A percentile compares a stretch with the other conserved stretches of the same genome.
Evolutionary conservation across 2,888 invertebrate genomes (phyloP).

Genomic region (Drosophila falleni): DNA sequence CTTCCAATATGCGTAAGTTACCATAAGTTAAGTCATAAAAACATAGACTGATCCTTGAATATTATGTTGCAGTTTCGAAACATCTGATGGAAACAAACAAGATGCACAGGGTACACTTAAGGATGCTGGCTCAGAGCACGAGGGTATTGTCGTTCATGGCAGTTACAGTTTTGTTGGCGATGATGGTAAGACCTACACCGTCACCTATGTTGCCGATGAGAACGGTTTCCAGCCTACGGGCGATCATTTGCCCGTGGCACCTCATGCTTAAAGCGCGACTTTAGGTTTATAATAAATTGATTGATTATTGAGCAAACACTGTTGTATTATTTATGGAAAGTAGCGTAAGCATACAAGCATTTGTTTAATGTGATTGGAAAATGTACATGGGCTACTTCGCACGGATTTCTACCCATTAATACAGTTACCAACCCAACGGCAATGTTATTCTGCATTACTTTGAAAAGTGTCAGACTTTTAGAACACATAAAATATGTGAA

Average conservation of each 20-base stretch:
- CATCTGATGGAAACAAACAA: background rate
- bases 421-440: background rate
- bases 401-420: too few species aligned
- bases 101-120: background rate
- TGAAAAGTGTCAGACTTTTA: background rate
- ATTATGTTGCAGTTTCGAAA: constrained; percentile 29
- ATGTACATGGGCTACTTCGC: too few species aligned
- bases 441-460: background rate
- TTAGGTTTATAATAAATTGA: constrained; percentile 19
- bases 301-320: constrained; percentile 39
- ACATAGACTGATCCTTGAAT: background rate
- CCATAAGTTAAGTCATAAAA: background rate
- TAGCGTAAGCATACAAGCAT: too few species aligned
- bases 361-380: too few species aligned
- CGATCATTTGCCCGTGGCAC: constrained; percentile 73
- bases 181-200: constrained; percentile 70
- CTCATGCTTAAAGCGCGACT: constrained; percentile 25
- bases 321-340: background rate
- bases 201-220: constrained; percentile 84
- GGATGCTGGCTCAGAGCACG: constrained; percentile 61
- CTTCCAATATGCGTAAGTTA: constrained; percentile 84
- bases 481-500: background rate
- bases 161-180: constrained; percentile 62
- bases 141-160: constrained; percentile 70
- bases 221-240: constrained; percentile 86